These are phyloP conservation scores for Ascidia mentula DNA, from an alignment of 23 tunicate species.

Conservation along the genomic window DNA sequence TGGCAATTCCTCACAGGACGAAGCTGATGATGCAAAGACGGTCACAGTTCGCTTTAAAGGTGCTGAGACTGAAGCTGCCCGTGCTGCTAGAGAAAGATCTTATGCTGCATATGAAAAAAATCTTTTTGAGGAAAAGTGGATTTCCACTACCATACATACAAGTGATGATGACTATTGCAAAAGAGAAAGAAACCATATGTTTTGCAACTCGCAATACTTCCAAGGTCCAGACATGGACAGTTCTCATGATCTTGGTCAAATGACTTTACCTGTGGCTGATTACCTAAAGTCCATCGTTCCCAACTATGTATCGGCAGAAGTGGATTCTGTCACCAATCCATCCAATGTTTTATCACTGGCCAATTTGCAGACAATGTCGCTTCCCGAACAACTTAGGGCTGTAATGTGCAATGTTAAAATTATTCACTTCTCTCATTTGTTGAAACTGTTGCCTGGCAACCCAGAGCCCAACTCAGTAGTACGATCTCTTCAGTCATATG, in stretches of 20 bases:
- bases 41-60: slow-evolving; percentile 81
- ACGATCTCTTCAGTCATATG: slow-evolving; percentile 77
- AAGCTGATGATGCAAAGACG: slow-evolving; percentile 81
- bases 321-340: slow-evolving; percentile 38
- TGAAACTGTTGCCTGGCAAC: slow-evolving; percentile 45
- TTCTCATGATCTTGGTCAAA: slow-evolving; percentile 32
- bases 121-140: slow-evolving; percentile 73
- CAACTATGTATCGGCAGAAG: slow-evolving; percentile 28
- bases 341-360: slow-evolving; percentile 64
- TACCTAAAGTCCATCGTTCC: slow-evolving; percentile 55
- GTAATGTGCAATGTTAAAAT: slow-evolving; percentile 81
- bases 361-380: slow-evolving; percentile 32
- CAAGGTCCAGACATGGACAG: not conserved
- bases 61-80: slow-evolving; percentile 73
- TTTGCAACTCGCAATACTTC: slow-evolving; percentile 3
- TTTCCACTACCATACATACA: slow-evolving; percentile 31
- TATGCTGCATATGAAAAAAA: slow-evolving; percentile 85
- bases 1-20: slow-evolving; percentile 87
- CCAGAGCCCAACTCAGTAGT: slow-evolving; percentile 65
- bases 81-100: slow-evolving; percentile 59
- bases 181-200: slow-evolving; percentile 47
- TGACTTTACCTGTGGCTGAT: slow-evolving; percentile 27
- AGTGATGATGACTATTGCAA: slow-evolving; percentile 27
- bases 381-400: slow-evolving; percentile 61
- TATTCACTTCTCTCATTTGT: slow-evolving; percentile 60